Base-by-base conservation (phyloP, 2,113 vertebrate species). In the Petrocephalus zakoni region DNA sequence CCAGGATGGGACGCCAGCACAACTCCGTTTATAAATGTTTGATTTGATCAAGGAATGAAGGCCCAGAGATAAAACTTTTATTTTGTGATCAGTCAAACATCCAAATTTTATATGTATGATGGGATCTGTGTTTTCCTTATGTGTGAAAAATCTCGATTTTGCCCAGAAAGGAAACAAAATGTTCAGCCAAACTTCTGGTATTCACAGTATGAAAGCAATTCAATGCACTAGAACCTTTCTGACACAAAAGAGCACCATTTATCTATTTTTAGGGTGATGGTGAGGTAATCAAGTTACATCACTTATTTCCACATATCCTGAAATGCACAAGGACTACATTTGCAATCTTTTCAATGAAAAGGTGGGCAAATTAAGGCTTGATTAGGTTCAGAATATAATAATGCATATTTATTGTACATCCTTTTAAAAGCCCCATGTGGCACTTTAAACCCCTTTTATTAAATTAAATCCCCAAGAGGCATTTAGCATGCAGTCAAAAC, bases 401-500 rank as follows among this genome's bases (percentile, higher is more conserved):
- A 88, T 53, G n/a, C n/a, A 58, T 58, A 53, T 61, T 84, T 88
- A 56, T 88, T 84, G 37, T 88, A 84, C 37, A 47, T 88, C 17
- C 42, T 83, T 53, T 88, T 81, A 55, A 81, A 88, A 81, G 47
- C 72, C 88, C 88, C 78, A 88, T 88, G 88, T 46, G 53, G 52
- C 75, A 84, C 42, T 61, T 88, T 88, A 84, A 88, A 84, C 68
- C 75, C 68, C 19, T 55, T 88, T 88, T 88, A 84, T 88, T 83
- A 88, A 88, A 88, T 88, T 83, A 84, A 88, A 88, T 88, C 75
- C 75, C 88, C 78, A 56, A 56, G 78, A 88, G 78, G 78, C 88
- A 88, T 88, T 88, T 88, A 88, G 75, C 52, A 61, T 84, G 53
- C 88, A 84, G 82, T 88, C 88, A 88, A 88, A 88, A 88, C 78